Evolutionary conservation across 2,888 invertebrate species (phyloP), one percentile per base, ranked within the genome.

Genomic region (Amiota communis): DNA sequence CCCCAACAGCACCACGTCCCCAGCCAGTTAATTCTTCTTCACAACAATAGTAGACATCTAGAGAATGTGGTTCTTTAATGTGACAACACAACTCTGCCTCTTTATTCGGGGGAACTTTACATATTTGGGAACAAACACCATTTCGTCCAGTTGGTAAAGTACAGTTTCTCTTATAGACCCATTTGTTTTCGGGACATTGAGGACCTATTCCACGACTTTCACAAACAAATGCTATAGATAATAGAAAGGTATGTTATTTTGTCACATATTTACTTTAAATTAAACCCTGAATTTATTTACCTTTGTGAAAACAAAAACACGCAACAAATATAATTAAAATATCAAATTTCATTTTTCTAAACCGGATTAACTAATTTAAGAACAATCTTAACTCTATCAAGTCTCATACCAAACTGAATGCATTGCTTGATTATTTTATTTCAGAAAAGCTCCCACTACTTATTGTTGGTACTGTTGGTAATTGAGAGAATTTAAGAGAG

Each of bases 1-100:
- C 73, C 17, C 71, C 71, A 2, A 70, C 73, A 49, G 61, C 61
- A 20, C 51, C 61, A 46, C 53, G 53, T 8, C 51, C 53, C 51
- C 53, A 53, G 23, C 53, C 53, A 23, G 11, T 20, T 51, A 68
- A 8, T 9, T 17, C 10, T 17, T 65, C 65, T 11, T 68, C 51
- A 23, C 67, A 68, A 12, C 67, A 68, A 49, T 53, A 53, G n/a
- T 23, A 68, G 2, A 68, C 51, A 36, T 51, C 51, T 8, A 68
- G 8, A 1, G 53, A 51, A n/a, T 53, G 23, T 10, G 46, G 10
- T 3, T 53, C 2, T 53, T 68, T 68, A 12, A 68, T 11, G 53
- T 68, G 67, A 8, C 67, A 68, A n/a, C 51, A 53, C 1, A 53
- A 12, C 11, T 68, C 51, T 20, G 67, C 67, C 9, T 68, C 67